A percentile compares a stretch with the other conserved stretches of the same genome.
phyloP scores from a whole-genome alignment of 1,140 invertebrate genomes.

The Meloidogyne chitwoodi region DNA sequence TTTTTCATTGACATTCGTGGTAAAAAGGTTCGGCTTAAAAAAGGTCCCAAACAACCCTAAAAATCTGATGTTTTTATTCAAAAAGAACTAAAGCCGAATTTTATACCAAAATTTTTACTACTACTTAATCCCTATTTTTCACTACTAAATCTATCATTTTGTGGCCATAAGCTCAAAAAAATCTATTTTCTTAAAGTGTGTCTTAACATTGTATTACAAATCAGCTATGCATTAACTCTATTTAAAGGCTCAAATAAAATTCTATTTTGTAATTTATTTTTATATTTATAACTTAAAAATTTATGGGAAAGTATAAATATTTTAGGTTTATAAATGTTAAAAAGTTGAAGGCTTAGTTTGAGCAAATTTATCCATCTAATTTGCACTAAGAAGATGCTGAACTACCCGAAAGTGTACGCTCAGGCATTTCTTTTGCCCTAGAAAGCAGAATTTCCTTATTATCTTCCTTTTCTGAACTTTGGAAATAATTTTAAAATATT shows the following conservation, averaged over 20 bases:
- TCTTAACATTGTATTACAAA: background rate
- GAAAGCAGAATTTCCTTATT: background rate
- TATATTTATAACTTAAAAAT: too few species aligned
- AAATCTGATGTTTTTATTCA: too few species aligned
- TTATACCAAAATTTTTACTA: background rate
- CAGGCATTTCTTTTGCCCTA: background rate
- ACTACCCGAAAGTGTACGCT: background rate
- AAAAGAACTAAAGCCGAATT: too few species aligned
- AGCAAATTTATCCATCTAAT: background rate
- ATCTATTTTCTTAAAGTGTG: background rate
- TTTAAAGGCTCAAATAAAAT: background rate
- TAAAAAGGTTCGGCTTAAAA: too few species aligned
- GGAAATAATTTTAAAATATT: too few species aligned
- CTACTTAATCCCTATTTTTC: background rate
- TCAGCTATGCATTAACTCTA: background rate
- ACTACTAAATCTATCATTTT: background rate
- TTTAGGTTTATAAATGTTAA: too few species aligned
- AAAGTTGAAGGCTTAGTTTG: too few species aligned
- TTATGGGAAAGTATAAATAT: too few species aligned
- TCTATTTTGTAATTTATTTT: too few species aligned
- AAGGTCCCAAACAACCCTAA: too few species aligned
- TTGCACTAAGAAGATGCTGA: background rate
- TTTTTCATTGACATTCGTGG: too few species aligned
- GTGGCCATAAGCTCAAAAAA: background rate
- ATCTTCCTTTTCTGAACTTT: background rate